These are phyloP conservation scores for Cervus canadensis DNA, from an alignment of 2,113 vertebrate species.

Conservation along the genomic window DNA sequence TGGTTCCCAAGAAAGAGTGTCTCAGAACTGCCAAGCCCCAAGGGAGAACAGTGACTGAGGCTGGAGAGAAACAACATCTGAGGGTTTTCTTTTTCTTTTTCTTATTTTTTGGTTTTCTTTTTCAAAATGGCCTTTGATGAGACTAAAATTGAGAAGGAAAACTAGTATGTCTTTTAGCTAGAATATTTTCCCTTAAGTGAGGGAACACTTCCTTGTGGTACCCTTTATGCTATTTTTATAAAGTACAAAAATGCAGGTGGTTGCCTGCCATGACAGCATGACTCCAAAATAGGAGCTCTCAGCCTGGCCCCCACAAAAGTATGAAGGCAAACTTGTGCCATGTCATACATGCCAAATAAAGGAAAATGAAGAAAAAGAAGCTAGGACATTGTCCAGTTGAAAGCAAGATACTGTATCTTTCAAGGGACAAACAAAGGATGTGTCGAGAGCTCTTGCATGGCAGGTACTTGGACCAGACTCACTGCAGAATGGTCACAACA, in stretches of 20 bases:
- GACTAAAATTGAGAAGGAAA: neutral
- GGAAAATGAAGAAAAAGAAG: neutral
- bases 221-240: neutral
- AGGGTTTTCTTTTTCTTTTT: slow-evolving; percentile 13
- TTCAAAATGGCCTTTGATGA: neutral
- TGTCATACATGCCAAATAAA: neutral
- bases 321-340: neutral
- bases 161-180: neutral
- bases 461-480: neutral
- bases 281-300: neutral
- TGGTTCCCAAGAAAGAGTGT: neutral
- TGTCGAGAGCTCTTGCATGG: neutral
- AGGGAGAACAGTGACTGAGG: neutral
- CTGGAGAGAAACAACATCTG: neutral
- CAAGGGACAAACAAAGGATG: neutral
- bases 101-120: neutral
- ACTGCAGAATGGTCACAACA: neutral
- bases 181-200: neutral
- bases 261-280: neutral
- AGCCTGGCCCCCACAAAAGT: neutral
- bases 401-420: neutral
- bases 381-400: neutral
- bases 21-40: neutral
- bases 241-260: neutral
- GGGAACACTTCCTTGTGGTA: neutral